These are phyloP conservation scores for Medauroidea extradentata DNA, from an alignment of 1,140 invertebrate genomes.

Conservation along the genomic window DNA sequence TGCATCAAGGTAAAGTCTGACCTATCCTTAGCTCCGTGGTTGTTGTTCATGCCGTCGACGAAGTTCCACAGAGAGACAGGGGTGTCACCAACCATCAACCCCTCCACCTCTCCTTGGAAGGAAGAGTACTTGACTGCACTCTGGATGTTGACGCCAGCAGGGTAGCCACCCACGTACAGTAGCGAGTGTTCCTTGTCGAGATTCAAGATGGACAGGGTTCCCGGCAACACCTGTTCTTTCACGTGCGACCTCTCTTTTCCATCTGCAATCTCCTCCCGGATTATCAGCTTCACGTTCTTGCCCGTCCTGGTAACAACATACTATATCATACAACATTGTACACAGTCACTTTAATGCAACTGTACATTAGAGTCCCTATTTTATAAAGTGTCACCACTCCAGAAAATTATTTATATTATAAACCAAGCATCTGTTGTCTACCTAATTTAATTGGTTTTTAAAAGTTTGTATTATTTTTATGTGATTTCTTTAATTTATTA, in stretches of 20 bases:
- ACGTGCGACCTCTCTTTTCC: constrained; percentile 51
- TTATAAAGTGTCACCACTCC: too few species aligned
- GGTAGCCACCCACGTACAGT: constrained; percentile 87
- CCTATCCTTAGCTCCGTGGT: constrained; percentile 68
- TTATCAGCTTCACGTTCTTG: constrained; percentile 71
- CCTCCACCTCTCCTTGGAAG: constrained; percentile 88
- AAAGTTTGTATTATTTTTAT: too few species aligned
- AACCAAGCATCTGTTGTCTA: too few species aligned
- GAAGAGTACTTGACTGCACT: constrained; percentile 60
- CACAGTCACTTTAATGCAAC: too few species aligned
- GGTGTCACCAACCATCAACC: constrained; percentile 81
- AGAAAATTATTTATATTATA: too few species aligned
- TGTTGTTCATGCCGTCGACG: constrained; percentile 68
- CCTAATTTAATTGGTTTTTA: too few species aligned
- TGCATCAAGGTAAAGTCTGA: constrained; percentile 36
- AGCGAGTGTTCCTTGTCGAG: constrained; percentile 79
- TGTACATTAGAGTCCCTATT: too few species aligned
- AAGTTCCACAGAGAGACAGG: constrained; percentile 96
- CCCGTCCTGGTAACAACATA: constrained; percentile 65
- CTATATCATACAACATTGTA: too few species aligned
- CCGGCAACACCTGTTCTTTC: constrained; percentile 59
- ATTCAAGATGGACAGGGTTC: constrained; percentile 76
- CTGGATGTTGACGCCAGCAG: constrained; percentile 63
- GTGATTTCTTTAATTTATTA: too few species aligned
- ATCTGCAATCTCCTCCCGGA: constrained; percentile 68